Evolutionary conservation across 2,888 invertebrate species (phyloP).

Genomic region (Argynnis bischoffii): DNA sequence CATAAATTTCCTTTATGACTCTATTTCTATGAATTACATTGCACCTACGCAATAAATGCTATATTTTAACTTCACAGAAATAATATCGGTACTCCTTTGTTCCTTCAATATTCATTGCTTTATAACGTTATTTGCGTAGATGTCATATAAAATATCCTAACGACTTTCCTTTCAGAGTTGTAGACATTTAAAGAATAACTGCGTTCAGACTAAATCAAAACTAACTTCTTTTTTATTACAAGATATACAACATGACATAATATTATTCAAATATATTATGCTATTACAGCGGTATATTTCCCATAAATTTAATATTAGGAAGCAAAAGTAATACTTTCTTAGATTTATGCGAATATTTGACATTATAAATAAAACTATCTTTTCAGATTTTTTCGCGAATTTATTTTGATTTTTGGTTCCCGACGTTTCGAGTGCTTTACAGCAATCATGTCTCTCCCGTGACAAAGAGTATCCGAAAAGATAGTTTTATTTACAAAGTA

Average conservation of each 20-base stretch:
- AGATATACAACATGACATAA: not conserved
- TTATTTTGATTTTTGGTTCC: too few relatives aligned
- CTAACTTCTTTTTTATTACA: not conserved
- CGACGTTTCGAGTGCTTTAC: too few relatives aligned
- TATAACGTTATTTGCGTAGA: conserved; percentile 48
- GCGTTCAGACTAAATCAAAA: conserved; percentile 7
- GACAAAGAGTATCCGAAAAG: too few relatives aligned
- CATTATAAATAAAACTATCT: too few relatives aligned
- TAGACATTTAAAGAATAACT: not conserved
- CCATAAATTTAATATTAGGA: too few relatives aligned
- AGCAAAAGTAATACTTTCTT: too few relatives aligned
- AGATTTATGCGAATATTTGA: too few relatives aligned
- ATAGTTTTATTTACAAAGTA: too few relatives aligned
- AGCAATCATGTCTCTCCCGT: too few relatives aligned
- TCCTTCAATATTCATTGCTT: conserved; percentile 47
- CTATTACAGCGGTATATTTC: too few relatives aligned
- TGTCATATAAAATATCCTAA: conserved; percentile 54
- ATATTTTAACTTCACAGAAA: conserved; percentile 27
- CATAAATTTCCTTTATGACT: conserved; percentile 5
- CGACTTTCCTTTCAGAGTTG: conserved; percentile 42
- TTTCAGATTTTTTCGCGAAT: too few relatives aligned
- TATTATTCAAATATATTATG: too few relatives aligned
- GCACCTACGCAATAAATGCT: conserved; percentile 28
- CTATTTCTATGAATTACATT: conserved; percentile 11
- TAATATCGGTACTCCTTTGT: conserved; percentile 41